phyloP scores from a whole-genome alignment of 1,140 invertebrate species.

The Whitmania pigra region DNA sequence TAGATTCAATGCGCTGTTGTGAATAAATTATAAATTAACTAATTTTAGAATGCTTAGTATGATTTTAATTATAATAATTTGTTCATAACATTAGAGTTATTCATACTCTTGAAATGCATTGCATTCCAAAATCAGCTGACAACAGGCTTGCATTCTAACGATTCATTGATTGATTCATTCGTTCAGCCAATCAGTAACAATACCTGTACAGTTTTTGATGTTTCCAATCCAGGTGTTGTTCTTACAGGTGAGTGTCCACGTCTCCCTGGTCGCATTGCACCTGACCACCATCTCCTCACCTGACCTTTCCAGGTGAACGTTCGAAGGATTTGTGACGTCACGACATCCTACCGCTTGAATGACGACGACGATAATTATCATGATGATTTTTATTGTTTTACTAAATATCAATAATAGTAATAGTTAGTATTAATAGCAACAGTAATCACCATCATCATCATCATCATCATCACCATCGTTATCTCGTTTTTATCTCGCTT shows the following conservation, averaged over 20 bases:
- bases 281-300: conserved; percentile 8
- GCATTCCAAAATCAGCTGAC: too few relatives aligned
- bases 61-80: too few relatives aligned
- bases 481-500: too few relatives aligned
- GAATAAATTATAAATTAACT: too few relatives aligned
- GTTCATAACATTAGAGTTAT: too few relatives aligned
- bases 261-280: conserved; percentile 17
- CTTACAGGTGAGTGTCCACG: conserved; percentile 21
- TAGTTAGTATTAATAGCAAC: not conserved
- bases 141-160: too few relatives aligned
- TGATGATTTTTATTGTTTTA: not conserved
- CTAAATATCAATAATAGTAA: not conserved
- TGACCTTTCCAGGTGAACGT: conserved; percentile 1
- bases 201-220: not conserved
- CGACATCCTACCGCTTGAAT: conserved; percentile 18
- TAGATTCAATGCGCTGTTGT: too few relatives aligned
- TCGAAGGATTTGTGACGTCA: not conserved
- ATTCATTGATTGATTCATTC: not conserved
- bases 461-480: too few relatives aligned
- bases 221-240: conserved; percentile 3
- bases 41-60: too few relatives aligned
- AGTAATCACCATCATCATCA: too few relatives aligned
- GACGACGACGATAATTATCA: not conserved
- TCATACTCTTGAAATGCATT: too few relatives aligned
- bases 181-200: too few relatives aligned